Base-by-base conservation (phyloP, 2,888 invertebrate genomes). In the Megamerina dolium region DNA sequence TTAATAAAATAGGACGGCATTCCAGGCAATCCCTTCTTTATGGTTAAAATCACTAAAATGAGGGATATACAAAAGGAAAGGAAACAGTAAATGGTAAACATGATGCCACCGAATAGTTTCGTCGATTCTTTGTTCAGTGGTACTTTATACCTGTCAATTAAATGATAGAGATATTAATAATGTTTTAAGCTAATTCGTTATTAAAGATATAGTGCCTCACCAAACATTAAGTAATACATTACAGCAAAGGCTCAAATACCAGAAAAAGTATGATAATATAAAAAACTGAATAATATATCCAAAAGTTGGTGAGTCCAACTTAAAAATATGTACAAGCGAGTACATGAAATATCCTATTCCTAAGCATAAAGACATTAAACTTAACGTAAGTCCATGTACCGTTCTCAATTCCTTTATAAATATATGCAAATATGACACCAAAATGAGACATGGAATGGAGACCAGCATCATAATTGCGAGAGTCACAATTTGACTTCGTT, bases 1-100 rank as follows among this genome's bases (percentile, higher is more conserved):
- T 70, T 69, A 35, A 61, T 59, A 43, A 71, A 71, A 44, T 71
- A 71, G 2, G 69, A 70, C 2, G 71, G 70, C 65, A 68, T 70
- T 33, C 71, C 71, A 1, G 60, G 64, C 3, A 71, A 44, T 3
- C 68, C 67, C 37, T 69, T 69, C 45, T 63, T 57, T 8, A 60
- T 53, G 1, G 71, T 70, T 13, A 66, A 37, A 8, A 61, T 45
- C 4, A 71, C 71, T 14, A 71, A 45, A 20, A 61, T 49, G 9
- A 67, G 48, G 4, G 71, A 61, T 19, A 64, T 52, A n/a, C 52
- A 50, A 17, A 64, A 56, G 2, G 68, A 54, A 12, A 68, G 41
- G 1, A 55, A 13, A 20, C 53, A 55, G 38, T 70, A 69, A 3
- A 48, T 40, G 3, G 50, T 52, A 37, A 70, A 68, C 21, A 63